phyloP scores from a whole-genome alignment of 1,140 invertebrate genomes.

The Leptinotarsa defecta region DNA sequence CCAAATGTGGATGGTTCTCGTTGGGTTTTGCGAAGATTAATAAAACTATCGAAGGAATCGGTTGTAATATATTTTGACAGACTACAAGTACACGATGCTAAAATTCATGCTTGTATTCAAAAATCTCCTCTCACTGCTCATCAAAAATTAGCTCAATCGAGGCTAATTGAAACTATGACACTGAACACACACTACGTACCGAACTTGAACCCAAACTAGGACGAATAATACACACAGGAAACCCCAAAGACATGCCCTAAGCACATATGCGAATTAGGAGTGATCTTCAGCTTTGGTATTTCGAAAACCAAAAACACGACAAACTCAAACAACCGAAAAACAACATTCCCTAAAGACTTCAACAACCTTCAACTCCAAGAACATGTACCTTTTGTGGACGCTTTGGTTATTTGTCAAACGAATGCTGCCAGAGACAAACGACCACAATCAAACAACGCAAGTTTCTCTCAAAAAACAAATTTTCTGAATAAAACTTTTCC shows the following conservation, averaged over 20 bases:
- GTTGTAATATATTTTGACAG: background rate
- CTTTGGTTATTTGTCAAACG: background rate
- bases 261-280: background rate
- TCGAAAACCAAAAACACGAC: too few species aligned
- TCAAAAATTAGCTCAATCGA: background rate
- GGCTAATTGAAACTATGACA: constrained; percentile 22
- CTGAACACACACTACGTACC: constrained; percentile 26
- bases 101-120: background rate
- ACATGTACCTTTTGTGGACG: background rate
- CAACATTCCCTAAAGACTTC: background rate
- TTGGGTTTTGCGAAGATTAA: background rate
- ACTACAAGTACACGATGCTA: background rate
- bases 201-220: constrained; percentile 1
- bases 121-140: background rate
- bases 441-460: background rate
- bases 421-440: background rate
- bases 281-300: background rate
- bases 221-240: constrained; percentile 15
- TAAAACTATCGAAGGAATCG: background rate
- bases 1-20: too few species aligned
- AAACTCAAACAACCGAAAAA: background rate
- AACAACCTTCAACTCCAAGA: background rate
- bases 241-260: background rate
- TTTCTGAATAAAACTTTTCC: background rate
- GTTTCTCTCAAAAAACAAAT: background rate